Percentiles rank a stretch among this genome's conserved stretches.
phyloP scores from a whole-genome alignment of 2,888 invertebrate species.

The Hypena proboscidalis region DNA sequence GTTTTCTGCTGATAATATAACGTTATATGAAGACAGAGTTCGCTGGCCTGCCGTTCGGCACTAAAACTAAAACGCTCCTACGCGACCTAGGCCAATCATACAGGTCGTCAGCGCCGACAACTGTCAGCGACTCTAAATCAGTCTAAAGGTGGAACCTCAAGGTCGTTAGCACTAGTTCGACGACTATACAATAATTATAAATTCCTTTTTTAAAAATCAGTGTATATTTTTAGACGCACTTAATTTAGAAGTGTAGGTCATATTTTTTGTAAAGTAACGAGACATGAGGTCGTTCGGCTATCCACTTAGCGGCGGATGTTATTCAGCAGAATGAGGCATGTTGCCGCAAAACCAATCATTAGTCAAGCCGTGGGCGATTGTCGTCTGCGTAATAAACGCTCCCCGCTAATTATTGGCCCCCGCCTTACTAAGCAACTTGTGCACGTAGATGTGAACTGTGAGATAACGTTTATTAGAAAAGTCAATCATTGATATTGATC shows the following conservation, averaged over 20 bases:
- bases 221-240: conserved; percentile 34
- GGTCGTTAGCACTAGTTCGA: too few species aligned
- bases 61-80: too few species aligned
- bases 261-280: conserved; percentile 45
- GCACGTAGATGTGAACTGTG: not conserved
- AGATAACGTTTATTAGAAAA: too few species aligned
- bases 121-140: too few species aligned
- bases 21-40: too few species aligned
- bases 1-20: too few species aligned
- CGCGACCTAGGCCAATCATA: too few species aligned
- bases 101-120: too few species aligned
- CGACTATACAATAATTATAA: too few species aligned
- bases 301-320: conserved; percentile 78
- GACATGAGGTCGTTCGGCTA: conserved; percentile 48
- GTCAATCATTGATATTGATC: too few species aligned
- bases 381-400: conserved; percentile 29
- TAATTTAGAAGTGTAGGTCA: conserved; percentile 25
- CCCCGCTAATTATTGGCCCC: conserved; percentile 35
- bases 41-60: too few species aligned
- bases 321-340: conserved; percentile 59
- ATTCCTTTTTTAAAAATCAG: not conserved
- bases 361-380: conserved; percentile 51
- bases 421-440: conserved; percentile 24
- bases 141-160: too few species aligned
- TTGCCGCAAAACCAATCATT: conserved; percentile 51